Base-by-base conservation (phyloP, 2,797 vertebrate species). In the Champsocephalus gunnari region DNA sequence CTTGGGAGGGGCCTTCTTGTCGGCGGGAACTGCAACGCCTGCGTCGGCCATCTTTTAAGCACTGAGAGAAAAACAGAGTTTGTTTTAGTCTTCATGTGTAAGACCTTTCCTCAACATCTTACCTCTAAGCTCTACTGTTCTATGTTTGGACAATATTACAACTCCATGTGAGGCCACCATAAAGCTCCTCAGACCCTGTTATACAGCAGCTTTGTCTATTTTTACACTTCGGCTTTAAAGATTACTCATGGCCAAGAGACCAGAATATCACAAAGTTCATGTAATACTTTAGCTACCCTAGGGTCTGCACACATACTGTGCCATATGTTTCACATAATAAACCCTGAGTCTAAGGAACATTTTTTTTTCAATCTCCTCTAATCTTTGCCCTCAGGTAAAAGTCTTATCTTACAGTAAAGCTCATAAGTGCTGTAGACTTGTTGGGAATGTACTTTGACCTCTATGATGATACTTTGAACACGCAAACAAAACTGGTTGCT, bases 1-100 rank as follows among this genome's bases (percentile, higher is more conserved):
- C 66, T 95, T 95, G 59, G 94, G 94, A 5, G 95, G 94, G 0
- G 87, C 94, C 88, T 94, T 95, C 87, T 93, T 95, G 24, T 91
- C 89, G 8, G 84, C 88, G 38, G 90, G 84, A 44, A 66, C 4
- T 81, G 87, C 86, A 63, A 88, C 81, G 0, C 21, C 75, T 72
- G 76, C 4, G 60, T 91, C 91, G 68, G 87, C 86, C 88, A 92
- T 92, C 57, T 65, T 79, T 75, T 66, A 69, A 63, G 17, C 32
- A 9, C 73, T 82, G 65, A 28, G 57, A 50, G 44, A 58, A 58
- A 71, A 59, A 53, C 1, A 59, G 8, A 59, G 8, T 38, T 6
- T 9, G 4, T 68, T 19, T 62, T 10, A 58, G 12, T 62, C 34
- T 73, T 51, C 1, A 65, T 71, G 8, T 65, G 4, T 54, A 53